Evolutionary conservation across 1,140 invertebrate species (phyloP).

Genomic region (Heterodera schachtii): DNA sequence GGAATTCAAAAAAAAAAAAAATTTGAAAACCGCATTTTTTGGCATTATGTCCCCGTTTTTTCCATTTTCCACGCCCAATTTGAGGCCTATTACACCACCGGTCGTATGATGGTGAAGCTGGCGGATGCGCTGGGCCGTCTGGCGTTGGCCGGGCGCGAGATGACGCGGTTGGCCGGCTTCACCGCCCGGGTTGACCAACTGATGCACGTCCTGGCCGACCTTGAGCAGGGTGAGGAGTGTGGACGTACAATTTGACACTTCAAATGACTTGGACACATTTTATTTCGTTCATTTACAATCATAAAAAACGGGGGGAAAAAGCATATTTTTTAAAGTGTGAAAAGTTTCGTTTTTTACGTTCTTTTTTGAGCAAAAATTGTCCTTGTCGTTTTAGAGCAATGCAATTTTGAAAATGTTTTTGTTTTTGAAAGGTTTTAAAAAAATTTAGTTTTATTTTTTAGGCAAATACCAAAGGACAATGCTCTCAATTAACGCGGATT

Average conservation of each 20-base stretch:
- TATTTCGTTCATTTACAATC: too few species aligned
- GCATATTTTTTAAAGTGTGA: too few species aligned
- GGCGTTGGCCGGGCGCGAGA: slow-evolving; percentile 87
- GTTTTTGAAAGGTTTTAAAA: not conserved
- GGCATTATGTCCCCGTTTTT: too few species aligned
- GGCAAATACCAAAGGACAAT: slow-evolving; percentile 53
- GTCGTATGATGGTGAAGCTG: slow-evolving; percentile 92
- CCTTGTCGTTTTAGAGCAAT: too few species aligned
- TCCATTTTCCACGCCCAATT: slow-evolving; percentile 67
- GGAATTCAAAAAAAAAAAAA: not conserved
- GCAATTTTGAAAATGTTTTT: not conserved
- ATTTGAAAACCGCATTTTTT: too few species aligned
- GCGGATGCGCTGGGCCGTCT: slow-evolving; percentile 93
- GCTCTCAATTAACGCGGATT: slow-evolving; percentile 22
- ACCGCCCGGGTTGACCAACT: slow-evolving; percentile 88
- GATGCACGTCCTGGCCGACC: slow-evolving; percentile 80
- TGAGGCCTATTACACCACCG: slow-evolving; percentile 87
- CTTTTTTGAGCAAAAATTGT: too few species aligned
- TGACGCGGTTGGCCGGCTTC: slow-evolving; percentile 88
- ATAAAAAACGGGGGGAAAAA: too few species aligned
- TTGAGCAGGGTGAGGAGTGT: slow-evolving; percentile 74
- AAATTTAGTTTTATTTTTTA: not conserved
- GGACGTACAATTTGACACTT: not conserved
- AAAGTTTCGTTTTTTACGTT: too few species aligned
- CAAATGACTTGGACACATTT: too few species aligned